Evolutionary conservation across 1,140 invertebrate species (phyloP), one percentile per base, ranked within the genome.

Genomic region (Venustaconcha ellipsiformis): DNA sequence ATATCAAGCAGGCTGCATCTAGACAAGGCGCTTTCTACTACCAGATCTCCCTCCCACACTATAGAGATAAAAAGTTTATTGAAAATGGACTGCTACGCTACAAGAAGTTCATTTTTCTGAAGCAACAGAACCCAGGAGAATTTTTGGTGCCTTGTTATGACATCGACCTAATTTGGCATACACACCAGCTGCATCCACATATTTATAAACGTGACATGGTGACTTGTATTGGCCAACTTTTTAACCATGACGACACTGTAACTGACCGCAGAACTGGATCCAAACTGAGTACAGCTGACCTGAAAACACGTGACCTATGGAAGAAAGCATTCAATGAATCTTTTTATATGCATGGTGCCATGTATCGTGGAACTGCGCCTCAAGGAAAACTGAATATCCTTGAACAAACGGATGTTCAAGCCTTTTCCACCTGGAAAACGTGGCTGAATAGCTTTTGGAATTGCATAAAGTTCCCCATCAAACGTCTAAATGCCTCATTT

Each of bases 61-160:
- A 88, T 79, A 85, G 78, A 37, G 88, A 90, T 67, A 80, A 80
- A 30, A 87, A 87, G 62, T 92, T 91, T 73, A 78, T 92, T 12
- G 80, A 84, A 37, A 84, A 85, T 59, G 88, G 88, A 17, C 74
- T 91, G 18, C 72, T 85, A 18, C 84, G 91, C 14, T 92, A 92
- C 80, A 86, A 90, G 71, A 90, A 90, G 77, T 92, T 90, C 80
- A 73, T 92, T 6, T 86, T 86, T 71, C 75, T 92, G 26, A 92
- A 90, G 80, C 81, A 84, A 67, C 80, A 83, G 12, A 87, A 91
- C 76, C 78, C 85, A 14, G 87, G 89, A 37, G 77, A 84, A 37
- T 92, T 91, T 76, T 80, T 92, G 18, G 91, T 91, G 5, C 91
- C 91, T 1, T 92, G 91, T 80, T 91, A 92, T 72, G 91, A 91